Base-by-base conservation (phyloP, 2,888 invertebrate species). In the Uropetala carovei region DNA sequence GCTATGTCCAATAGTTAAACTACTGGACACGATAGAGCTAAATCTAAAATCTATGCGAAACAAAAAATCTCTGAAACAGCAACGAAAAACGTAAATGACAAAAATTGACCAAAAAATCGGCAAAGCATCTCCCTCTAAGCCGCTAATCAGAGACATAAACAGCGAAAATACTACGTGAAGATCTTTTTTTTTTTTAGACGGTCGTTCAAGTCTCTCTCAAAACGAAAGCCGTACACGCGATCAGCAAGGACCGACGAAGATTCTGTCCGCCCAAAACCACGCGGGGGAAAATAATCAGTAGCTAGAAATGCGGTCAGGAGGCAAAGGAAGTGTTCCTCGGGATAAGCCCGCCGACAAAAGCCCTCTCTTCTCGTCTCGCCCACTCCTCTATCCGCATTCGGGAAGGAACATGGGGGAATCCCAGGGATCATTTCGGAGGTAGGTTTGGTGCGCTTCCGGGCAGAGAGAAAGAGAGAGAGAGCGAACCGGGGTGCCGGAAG, bases 131-230 rank as follows among this genome's bases (percentile, higher is more conserved):
- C 43, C 43, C 5, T n/a, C n/a, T 43, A 43, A 43, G 43, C 1
- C 43, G 1, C 43, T 43, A 43, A 43, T 43, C 43, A 43, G 43
- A 43, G 1, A 43, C 5, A 43, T 43, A 43, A 43, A 43, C 43
- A 43, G 43, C 43, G 43, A 5, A 43, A 43, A 43, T 1, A 43
- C 43, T 43, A 43, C 43, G 43, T 43, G 43, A 5, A n/a, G n/a
- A n/a, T n/a, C n/a, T n/a, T n/a, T 5, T 43, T 43, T 43, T 43
- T 43, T 43, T 43, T 43, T 43, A 43, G 64, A 68, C 89, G 64
- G 56, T 11, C 89, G 89, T 89, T 89, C 16, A 89, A 89, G 89
- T 89, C 89, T 89, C 89, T 43, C 11, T 11, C 9, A 22, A 68
- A 68, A 75, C 27, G 43, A 75, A 75, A 75, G 75, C 75, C 13